phyloP scores from a whole-genome alignment of 1,140 invertebrate genomes.

The Heliconius melpomene region DNA sequence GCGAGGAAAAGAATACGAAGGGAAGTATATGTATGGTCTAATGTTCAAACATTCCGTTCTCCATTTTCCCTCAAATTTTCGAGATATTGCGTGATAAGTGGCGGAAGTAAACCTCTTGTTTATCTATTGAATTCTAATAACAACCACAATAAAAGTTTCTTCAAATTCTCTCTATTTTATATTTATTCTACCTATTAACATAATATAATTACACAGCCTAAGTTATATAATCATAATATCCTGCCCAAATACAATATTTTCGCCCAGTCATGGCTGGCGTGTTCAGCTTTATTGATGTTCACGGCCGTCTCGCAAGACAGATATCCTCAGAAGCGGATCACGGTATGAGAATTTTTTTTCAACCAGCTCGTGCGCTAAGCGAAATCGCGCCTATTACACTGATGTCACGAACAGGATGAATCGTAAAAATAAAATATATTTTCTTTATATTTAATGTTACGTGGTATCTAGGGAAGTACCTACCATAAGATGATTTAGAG shows the following conservation, averaged over 20 bases:
- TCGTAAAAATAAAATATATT: constrained; percentile 25
- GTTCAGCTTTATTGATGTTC: constrained; percentile 29
- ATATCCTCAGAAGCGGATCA: constrained; percentile 18
- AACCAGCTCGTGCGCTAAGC: constrained; percentile 16
- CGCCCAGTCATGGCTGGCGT: constrained; percentile 15
- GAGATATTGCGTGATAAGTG: too few relatives aligned
- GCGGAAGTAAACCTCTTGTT: too few relatives aligned
- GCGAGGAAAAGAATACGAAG: too few relatives aligned
- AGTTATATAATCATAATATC: not conserved
- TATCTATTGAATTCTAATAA: too few relatives aligned
- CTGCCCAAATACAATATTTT: constrained; percentile 12
- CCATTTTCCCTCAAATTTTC: too few relatives aligned
- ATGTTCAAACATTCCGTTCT: too few relatives aligned
- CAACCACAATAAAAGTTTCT: too few relatives aligned
- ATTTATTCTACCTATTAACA: not conserved
- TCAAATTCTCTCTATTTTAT: too few relatives aligned
- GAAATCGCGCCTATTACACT: constrained; percentile 25
- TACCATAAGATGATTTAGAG: not conserved
- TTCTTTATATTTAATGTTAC: not conserved
- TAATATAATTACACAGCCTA: not conserved
- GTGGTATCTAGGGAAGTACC: not conserved
- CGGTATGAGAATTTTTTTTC: constrained; percentile 12
- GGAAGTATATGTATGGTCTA: too few relatives aligned
- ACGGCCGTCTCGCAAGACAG: constrained; percentile 23
- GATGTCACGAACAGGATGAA: constrained; percentile 28